Base-by-base conservation (phyloP, 2,797 vertebrate genomes). In the Sardinella longiceps region DNA sequence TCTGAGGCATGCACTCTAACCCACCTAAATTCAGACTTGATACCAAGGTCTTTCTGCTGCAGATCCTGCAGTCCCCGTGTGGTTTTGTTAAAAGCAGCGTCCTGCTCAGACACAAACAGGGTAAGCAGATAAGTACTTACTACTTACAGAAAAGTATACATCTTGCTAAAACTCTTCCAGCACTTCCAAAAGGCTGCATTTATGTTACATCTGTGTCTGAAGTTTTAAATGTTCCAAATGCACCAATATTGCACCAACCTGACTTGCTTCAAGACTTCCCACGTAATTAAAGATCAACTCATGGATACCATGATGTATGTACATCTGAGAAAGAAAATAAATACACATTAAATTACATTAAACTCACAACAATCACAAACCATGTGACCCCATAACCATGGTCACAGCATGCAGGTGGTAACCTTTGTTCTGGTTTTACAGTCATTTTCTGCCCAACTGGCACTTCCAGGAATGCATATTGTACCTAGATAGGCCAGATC, bases 21-120 rank as follows among this genome's bases (percentile, higher is more conserved):
- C 98, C 87, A 99, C 98, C 98, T 98, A 93, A 98, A 98, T 82
- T 99, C 96, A 0, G 97, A 94, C 87, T 98, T 98, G 87, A 99
- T 96, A 11, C 97, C 98, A 1, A 98, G 94, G 63, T 99, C 98
- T 88, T 96, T 98, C 90, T 97, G 97, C 91, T 99, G 97, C 86
- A 99, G 93, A n/a, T 99, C 98, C 90, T 99, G 97, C 90, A 99
- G 95, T 88, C 97, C 96, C 88, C 98, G 95, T 0, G 97, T 97
- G 85, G 95, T 97, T 94, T 99, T 99, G 93, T 99, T 99, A 92
- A 99, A 99, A 81, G 96, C 95, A 2, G 97, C 96, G 84, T 99
- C 98, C 98, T 99, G 92, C 90, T 85, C 70, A 77, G 5, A 20
- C 6, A 43, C 18, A 77, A 77, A 77, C 30, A 39, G 12, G 25